A percentile compares a stretch with the other conserved stretches of the same genome.
Conservation (phyloP, 2,113 vertebrate genomes). For the Xiphorhynchus elegans region DNA sequence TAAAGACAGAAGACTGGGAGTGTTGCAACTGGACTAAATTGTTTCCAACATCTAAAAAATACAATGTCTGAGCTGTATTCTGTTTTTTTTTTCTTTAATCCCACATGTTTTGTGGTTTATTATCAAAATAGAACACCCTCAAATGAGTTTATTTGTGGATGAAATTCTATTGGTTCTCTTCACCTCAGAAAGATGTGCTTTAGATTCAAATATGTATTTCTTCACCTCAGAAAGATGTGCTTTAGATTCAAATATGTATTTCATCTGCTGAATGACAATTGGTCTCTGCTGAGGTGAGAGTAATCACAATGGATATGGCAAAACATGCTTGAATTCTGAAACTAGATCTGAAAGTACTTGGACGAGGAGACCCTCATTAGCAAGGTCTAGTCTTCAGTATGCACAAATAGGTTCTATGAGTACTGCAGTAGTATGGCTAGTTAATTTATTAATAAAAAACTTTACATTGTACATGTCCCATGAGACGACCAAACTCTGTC, state of each 20-base stretch:
- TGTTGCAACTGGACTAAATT: background rate
- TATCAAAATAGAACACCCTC: background rate
- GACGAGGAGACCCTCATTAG: background rate
- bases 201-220: background rate
- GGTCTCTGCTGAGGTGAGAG: background rate
- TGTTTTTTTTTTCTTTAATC: background rate
- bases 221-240: background rate
- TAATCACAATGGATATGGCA: background rate
- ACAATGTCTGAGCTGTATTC: background rate
- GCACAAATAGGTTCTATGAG: background rate
- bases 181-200: background rate
- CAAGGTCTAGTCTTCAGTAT: background rate
- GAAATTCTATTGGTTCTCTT: background rate
- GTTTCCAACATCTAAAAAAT: background rate
- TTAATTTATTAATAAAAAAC: background rate
- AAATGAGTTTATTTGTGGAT: background rate
- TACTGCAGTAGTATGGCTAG: too few relatives aligned
- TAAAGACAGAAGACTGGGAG: background rate
- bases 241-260: background rate
- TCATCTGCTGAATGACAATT: background rate
- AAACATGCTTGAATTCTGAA: background rate
- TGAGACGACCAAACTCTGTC: background rate
- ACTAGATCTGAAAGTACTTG: background rate
- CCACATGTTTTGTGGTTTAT: rapidly evolving
- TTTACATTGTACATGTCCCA: background rate